Conservation (phyloP, 2,113 vertebrate species). For the Pseudolaguvia tuberculata region DNA sequence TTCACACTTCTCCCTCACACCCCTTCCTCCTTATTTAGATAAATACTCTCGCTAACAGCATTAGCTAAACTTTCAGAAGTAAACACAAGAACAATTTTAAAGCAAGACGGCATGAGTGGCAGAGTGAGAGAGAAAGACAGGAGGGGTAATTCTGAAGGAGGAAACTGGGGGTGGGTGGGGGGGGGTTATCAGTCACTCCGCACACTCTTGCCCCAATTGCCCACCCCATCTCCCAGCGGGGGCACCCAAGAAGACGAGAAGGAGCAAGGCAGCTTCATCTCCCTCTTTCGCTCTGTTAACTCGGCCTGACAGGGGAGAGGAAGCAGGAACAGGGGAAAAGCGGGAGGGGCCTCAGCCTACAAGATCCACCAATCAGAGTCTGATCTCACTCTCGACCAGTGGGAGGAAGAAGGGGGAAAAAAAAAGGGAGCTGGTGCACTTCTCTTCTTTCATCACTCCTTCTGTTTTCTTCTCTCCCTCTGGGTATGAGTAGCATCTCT, state of each 20-base stretch:
- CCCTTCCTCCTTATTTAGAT: neutral
- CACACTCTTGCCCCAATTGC: constrained; percentile 45
- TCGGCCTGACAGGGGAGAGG: constrained; percentile 47
- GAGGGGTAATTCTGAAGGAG: neutral
- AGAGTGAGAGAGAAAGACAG: constrained; percentile 2
- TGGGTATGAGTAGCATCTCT: constrained; percentile 42
- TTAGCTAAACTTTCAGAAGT: neutral
- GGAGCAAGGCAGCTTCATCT: constrained; percentile 40
- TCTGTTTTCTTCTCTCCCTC: constrained; percentile 39
- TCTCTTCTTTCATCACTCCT: constrained; percentile 47
- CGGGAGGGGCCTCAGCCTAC: constrained; percentile 30
- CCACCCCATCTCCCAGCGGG: constrained; percentile 44
- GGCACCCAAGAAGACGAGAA: constrained; percentile 37
- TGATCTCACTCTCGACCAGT: constrained; percentile 37
- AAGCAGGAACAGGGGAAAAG: constrained; percentile 23
- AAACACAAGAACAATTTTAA: neutral
- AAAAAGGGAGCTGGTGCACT: constrained; percentile 35
- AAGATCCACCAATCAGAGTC: constrained; percentile 33
- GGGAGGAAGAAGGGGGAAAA: constrained; percentile 21
- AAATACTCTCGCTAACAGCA: neutral
- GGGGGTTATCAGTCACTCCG: constrained; percentile 33
- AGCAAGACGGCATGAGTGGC: neutral
- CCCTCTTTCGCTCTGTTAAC: constrained; percentile 52
- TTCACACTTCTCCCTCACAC: constrained; percentile 18
- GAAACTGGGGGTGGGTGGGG: neutral